Percentiles rank a stretch among this genome's conserved stretches.
These are phyloP conservation scores for Lacanobia wlatinum DNA, from an alignment of 2,888 invertebrate genomes.

Conservation along the genomic window DNA sequence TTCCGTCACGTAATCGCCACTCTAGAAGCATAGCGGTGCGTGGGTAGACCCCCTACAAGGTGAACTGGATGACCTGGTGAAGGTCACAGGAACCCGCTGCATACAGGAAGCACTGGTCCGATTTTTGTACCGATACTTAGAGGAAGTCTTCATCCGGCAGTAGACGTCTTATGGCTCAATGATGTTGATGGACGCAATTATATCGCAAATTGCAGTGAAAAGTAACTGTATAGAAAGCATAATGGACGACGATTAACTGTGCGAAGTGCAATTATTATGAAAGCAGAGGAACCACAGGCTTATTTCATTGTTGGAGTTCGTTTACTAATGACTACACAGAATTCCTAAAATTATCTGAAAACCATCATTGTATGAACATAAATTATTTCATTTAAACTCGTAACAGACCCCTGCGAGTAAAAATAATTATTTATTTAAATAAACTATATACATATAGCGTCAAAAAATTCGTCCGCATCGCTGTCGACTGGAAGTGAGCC, in stretches of 20 bases:
- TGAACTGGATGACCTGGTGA: background rate
- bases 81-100: background rate
- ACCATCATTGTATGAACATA: background rate
- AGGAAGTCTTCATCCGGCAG: background rate
- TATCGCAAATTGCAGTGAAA: constrained; percentile 5
- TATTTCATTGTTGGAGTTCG: background rate
- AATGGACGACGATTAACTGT: constrained; percentile 17
- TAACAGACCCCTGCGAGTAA: background rate
- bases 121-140: background rate
- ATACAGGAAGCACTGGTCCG: background rate
- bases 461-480: too few species aligned
- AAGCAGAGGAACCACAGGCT: background rate
- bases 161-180: background rate
- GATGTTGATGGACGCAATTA: background rate
- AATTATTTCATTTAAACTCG: background rate
- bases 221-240: constrained; percentile 13
- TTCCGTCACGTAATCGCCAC: background rate
- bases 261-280: constrained; percentile 26
- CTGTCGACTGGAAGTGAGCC: too few species aligned
- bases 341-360: background rate
- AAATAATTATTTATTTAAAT: too few species aligned
- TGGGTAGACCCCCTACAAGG: background rate
- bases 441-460: too few species aligned
- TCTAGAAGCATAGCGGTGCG: background rate
- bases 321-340: constrained; percentile 7